Evolutionary conservation across 1,140 invertebrate species (phyloP).

Genomic region (Leptinotarsa texana): DNA sequence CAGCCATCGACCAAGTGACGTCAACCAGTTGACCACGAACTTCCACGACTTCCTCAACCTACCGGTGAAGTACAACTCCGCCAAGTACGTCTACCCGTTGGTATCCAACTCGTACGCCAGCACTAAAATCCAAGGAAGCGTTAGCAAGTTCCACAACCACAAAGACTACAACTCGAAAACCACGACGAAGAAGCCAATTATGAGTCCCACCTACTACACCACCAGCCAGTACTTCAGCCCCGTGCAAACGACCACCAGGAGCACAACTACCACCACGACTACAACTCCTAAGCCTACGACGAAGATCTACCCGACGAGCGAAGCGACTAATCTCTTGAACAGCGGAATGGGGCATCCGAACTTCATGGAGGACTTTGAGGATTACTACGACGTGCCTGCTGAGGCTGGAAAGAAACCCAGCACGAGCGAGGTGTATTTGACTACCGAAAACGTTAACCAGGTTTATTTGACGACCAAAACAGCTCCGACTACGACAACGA

Average conservation of each 20-base stretch:
- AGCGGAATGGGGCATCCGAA: conserved; percentile 50
- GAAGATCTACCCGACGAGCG: conserved; percentile 40
- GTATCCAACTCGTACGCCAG: conserved; percentile 75
- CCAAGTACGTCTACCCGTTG: conserved; percentile 68
- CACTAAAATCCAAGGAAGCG: conserved; percentile 71
- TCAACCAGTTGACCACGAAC: conserved; percentile 63
- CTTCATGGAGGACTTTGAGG: conserved; percentile 47
- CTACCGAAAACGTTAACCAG: conserved; percentile 31
- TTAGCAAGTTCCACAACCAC: conserved; percentile 66
- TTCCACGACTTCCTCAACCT: conserved; percentile 72
- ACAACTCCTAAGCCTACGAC: conserved; percentile 45
- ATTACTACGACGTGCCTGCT: conserved; percentile 40
- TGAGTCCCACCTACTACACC: conserved; percentile 49
- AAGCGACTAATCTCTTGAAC: conserved; percentile 41
- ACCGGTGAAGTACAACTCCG: conserved; percentile 69
- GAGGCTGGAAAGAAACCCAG: conserved; percentile 25
- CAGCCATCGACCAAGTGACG: conserved; percentile 58
- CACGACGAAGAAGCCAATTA: conserved; percentile 53
- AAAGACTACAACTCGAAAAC: conserved; percentile 60
- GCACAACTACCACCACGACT: conserved; percentile 52
- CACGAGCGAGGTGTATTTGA: conserved; percentile 14
- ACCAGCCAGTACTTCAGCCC: conserved; percentile 34
- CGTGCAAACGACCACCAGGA: conserved; percentile 47
- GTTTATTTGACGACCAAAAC: conserved; percentile 39
- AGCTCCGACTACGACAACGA: conserved; percentile 44